Conservation (phyloP, 2,113 vertebrate species). For the Silurus meridionalis region DNA sequence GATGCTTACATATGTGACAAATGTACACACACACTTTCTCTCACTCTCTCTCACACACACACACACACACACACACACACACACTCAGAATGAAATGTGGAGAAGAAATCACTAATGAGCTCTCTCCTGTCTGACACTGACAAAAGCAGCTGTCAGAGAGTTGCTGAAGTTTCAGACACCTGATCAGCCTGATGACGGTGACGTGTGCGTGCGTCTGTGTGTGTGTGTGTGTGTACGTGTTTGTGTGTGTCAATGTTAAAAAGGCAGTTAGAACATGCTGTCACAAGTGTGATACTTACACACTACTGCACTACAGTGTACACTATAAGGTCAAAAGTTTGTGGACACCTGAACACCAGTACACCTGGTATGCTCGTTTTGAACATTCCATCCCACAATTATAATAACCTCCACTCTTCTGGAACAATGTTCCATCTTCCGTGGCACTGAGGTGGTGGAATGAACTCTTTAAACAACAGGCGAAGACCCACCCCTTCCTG, state of each 20-base stretch:
- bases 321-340: neutral
- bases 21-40: neutral
- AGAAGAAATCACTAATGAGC: conserved; percentile 36
- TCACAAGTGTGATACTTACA: neutral
- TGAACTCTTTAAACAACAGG: too few relatives aligned
- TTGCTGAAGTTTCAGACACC: conserved; percentile 25
- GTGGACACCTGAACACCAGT: too few relatives aligned
- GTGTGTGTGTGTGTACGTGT: conserved; percentile 6
- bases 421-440: too few relatives aligned
- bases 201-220: neutral
- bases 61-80: conserved; percentile 9
- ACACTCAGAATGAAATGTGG: neutral
- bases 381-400: too few relatives aligned
- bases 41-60: neutral
- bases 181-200: conserved; percentile 12
- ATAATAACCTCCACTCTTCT: too few relatives aligned
- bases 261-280: neutral
- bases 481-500: too few relatives aligned
- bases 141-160: conserved; percentile 34
- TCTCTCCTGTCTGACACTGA: conserved; percentile 33
- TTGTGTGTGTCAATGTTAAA: neutral
- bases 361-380: too few relatives aligned
- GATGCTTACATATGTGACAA: neutral
- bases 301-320: neutral
- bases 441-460: too few relatives aligned